These are phyloP conservation scores for Napeogenes inachia DNA, from an alignment of 2,888 invertebrate species.

Conservation along the genomic window DNA sequence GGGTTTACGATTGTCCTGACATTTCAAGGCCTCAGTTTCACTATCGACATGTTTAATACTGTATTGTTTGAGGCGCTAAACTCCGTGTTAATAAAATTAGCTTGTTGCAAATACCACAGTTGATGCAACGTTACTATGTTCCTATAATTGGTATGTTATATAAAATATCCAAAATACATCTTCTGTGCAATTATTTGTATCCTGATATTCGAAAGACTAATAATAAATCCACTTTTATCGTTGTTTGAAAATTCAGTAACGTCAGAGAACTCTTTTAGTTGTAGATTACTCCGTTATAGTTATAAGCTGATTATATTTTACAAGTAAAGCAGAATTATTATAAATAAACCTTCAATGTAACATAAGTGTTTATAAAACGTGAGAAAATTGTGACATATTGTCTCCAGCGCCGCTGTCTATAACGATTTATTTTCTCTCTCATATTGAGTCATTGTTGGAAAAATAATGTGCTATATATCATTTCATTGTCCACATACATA, in stretches of 20 bases:
- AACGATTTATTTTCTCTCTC: constrained; percentile 41
- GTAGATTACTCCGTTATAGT: no score
- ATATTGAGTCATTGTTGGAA: constrained; percentile 36
- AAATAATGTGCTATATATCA: constrained; percentile 25
- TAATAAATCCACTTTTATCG: no score
- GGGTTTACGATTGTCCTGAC: constrained; percentile 52
- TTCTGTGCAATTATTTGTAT: no score
- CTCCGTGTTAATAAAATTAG: constrained; percentile 46
- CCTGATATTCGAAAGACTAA: no score
- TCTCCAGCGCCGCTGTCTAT: constrained; percentile 38
- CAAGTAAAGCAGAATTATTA: constrained; percentile 17
- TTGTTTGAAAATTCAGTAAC: no score
- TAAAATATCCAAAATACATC: no score
- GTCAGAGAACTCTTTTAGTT: no score
- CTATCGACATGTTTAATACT: constrained; percentile 53
- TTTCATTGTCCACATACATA: constrained; percentile 27
- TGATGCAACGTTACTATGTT: neutral
- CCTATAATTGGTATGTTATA: neutral
- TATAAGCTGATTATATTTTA: no score
- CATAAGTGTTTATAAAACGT: constrained; percentile 54
- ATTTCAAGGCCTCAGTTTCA: constrained; percentile 61
- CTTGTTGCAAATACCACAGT: constrained; percentile 45
- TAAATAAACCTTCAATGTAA: constrained; percentile 27
- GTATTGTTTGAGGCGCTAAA: constrained; percentile 48
- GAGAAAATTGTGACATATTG: constrained; percentile 67